Evolutionary conservation across 2,888 invertebrate species (phyloP).

Genomic region (Coelopa pilipes): DNA sequence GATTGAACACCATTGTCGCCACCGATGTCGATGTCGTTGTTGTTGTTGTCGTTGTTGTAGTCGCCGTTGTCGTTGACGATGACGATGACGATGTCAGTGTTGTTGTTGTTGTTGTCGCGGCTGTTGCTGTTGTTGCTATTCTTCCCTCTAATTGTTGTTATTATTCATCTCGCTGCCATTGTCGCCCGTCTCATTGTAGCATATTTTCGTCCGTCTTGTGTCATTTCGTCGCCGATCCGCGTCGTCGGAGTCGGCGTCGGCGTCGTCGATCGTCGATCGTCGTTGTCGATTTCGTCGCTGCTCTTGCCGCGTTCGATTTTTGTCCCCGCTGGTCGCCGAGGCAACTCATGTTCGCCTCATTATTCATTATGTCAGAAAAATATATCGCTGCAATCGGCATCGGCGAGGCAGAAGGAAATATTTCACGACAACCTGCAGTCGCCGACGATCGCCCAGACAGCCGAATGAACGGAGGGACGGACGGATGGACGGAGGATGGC

Average conservation of each 20-base stretch:
- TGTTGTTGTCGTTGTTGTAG: too few relatives aligned
- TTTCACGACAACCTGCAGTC: constrained; percentile 19
- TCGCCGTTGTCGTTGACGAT: background rate
- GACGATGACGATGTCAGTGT: background rate
- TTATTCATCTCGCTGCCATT: background rate
- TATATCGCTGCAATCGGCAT: constrained; percentile 64
- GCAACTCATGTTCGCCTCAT: constrained; percentile 50
- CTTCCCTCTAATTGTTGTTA: background rate
- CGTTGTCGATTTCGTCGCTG: background rate
- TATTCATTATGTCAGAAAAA: constrained; percentile 65
- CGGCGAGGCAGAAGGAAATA: constrained; percentile 6
- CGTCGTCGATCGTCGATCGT: background rate
- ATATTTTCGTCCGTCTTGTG: background rate
- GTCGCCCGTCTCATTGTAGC: background rate
- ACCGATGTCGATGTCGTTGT: too few relatives aligned
- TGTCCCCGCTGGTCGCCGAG: background rate
- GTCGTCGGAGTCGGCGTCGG: background rate
- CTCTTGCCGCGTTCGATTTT: constrained; percentile 1
- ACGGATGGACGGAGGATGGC: too few relatives aligned
- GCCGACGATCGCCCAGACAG: background rate
- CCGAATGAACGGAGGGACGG: background rate
- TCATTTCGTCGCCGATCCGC: too few relatives aligned
- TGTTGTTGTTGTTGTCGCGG: background rate
- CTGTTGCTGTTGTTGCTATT: constrained; percentile 4
- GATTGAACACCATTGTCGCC: too few relatives aligned